phyloP scores from a whole-genome alignment of 2,888 invertebrate genomes.

The Oasisia sp. region DNA sequence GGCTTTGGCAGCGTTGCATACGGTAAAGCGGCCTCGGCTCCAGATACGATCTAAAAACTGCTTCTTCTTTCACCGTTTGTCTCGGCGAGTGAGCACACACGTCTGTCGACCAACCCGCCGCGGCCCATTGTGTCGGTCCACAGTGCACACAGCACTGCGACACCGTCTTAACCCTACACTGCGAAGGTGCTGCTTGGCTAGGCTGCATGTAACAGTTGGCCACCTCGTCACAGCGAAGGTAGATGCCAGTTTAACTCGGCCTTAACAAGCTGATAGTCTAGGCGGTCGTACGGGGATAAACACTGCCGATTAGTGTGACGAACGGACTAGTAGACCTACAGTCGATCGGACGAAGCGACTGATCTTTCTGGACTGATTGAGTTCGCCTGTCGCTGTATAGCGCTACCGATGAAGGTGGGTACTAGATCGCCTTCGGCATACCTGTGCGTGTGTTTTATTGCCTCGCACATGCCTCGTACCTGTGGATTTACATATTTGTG shows the following conservation, averaged over 20 bases:
- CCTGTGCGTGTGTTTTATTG: not conserved
- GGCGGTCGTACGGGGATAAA: not conserved
- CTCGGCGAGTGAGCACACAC: not conserved
- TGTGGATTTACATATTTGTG: not conserved
- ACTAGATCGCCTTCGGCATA: not conserved
- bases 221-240: not conserved
- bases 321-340: not conserved
- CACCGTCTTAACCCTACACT: not conserved
- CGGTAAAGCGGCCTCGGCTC: slow-evolving; percentile 24
- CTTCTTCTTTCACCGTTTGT: not conserved
- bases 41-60: slow-evolving; percentile 31
- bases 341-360: not conserved
- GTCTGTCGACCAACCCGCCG: not conserved
- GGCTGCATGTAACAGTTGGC: not conserved
- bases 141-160: slow-evolving; percentile 14
- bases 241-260: not conserved
- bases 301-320: not conserved
- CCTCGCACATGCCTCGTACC: not conserved
- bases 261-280: not conserved
- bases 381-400: not conserved
- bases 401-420: not conserved
- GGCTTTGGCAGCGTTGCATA: slow-evolving; percentile 26
- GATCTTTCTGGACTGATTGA: not conserved
- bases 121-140: slow-evolving; percentile 8
- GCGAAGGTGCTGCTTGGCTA: not conserved